Percentiles rank a stretch among this genome's conserved stretches.
Evolutionary conservation across 2,888 invertebrate species (phyloP).

Genomic region (Limenitis camilla): DNA sequence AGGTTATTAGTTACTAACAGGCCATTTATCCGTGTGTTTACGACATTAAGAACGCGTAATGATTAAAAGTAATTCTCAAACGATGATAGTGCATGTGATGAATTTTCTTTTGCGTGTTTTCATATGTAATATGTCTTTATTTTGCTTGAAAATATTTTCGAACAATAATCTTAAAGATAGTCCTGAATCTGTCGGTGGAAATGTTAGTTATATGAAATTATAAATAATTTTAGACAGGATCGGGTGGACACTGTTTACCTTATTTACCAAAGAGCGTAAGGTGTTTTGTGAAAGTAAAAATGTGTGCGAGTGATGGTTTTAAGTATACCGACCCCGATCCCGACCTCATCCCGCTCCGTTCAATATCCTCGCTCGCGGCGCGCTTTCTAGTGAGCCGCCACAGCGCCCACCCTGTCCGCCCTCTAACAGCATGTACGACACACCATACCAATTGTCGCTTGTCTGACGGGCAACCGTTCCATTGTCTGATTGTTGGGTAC

Average conservation of each 20-base stretch:
- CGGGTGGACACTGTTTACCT: slow-evolving; percentile 64
- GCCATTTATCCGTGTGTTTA: slow-evolving; percentile 4
- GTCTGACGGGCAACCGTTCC: slow-evolving; percentile 77
- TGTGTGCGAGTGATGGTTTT: slow-evolving; percentile 35
- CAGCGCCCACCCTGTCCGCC: slow-evolving; percentile 58
- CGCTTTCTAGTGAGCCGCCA: slow-evolving; percentile 37
- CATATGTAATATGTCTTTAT: slow-evolving; percentile 50
- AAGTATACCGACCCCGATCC: slow-evolving; percentile 29
- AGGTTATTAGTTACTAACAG: slow-evolving; percentile 3
- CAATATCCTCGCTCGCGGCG: slow-evolving; percentile 34
- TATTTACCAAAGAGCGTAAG: slow-evolving; percentile 38
- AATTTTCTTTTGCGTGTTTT: slow-evolving; percentile 48
- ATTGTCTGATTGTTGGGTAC: slow-evolving; percentile 77
- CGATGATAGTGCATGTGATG: slow-evolving; percentile 62
- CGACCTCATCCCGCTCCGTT: slow-evolving; percentile 31
- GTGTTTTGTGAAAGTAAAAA: slow-evolving; percentile 32
- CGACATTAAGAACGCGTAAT: slow-evolving; percentile 1
- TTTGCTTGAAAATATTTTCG: slow-evolving; percentile 51
- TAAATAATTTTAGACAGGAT: slow-evolving; percentile 34
- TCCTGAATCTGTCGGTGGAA: slow-evolving; percentile 29
- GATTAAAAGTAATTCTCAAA: slow-evolving; percentile 9
- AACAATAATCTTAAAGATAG: slow-evolving; percentile 40
- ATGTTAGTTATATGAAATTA: slow-evolving; percentile 41
- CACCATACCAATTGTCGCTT: slow-evolving; percentile 73
- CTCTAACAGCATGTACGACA: slow-evolving; percentile 73